Evolutionary conservation across 2,113 vertebrate genomes (phyloP).

Genomic region (Atrichornis clamosus): DNA sequence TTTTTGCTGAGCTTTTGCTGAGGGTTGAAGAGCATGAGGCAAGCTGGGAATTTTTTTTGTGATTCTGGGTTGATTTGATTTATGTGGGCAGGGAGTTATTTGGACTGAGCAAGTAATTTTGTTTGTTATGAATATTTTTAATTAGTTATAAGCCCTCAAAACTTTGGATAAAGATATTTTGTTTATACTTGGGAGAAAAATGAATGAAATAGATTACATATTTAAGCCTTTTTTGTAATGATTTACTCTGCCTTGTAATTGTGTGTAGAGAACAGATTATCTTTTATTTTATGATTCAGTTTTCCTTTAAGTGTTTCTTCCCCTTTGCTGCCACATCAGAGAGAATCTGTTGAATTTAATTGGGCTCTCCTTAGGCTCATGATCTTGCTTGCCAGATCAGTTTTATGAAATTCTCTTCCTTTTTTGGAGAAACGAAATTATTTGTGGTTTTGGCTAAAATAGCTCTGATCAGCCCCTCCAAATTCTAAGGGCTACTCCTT

Average conservation of each 20-base stretch:
- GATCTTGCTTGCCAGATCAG: constrained; percentile 25
- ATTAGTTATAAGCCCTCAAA: constrained; percentile 33
- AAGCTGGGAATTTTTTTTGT: constrained; percentile 44
- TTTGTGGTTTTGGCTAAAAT: constrained; percentile 1
- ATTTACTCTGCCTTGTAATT: constrained; percentile 50
- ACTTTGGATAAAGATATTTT: constrained; percentile 27
- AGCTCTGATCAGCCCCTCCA: neutral
- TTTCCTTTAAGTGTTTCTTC: constrained; percentile 51
- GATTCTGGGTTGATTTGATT: constrained; percentile 55
- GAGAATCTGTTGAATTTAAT: constrained; percentile 53
- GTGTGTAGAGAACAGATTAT: constrained; percentile 42
- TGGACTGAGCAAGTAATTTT: constrained; percentile 49
- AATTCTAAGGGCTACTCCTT: neutral
- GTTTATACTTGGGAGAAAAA: constrained; percentile 33
- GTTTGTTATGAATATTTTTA: constrained; percentile 52
- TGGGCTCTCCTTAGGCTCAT: constrained; percentile 35
- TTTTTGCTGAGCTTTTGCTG: constrained; percentile 60
- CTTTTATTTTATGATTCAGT: constrained; percentile 47
- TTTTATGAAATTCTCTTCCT: constrained; percentile 32
- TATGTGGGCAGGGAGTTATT: constrained; percentile 57
- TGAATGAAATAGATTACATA: constrained; percentile 15
- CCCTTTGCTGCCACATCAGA: constrained; percentile 45
- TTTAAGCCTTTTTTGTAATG: constrained; percentile 29
- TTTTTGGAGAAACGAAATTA: neutral
- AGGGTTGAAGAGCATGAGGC: constrained; percentile 42